phyloP scores from a whole-genome alignment of 2,888 invertebrate genomes.

The Calameuta idolon region DNA sequence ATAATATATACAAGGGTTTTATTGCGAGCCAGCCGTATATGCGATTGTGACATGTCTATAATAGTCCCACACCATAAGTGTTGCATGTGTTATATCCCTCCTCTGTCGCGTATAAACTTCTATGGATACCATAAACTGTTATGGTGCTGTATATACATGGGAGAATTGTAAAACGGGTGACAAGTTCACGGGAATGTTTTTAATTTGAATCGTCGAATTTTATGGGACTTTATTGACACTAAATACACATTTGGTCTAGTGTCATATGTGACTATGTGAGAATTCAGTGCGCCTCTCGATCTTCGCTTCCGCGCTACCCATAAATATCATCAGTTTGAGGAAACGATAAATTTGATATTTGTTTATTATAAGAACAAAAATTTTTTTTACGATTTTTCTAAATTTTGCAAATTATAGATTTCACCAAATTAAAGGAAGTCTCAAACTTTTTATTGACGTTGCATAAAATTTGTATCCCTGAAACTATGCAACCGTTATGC shows the following conservation, averaged over 20 bases:
- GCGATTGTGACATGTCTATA: conserved; percentile 47
- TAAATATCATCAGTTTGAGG: not conserved
- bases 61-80: conserved; percentile 14
- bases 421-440: not conserved
- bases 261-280: not conserved
- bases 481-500: not conserved
- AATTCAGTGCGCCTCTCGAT: not conserved
- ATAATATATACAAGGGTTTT: conserved; percentile 41
- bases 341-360: not conserved
- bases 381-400: too few relatives aligned
- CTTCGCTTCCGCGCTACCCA: not conserved
- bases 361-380: too few relatives aligned
- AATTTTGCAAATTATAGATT: not conserved
- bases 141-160: conserved; percentile 27
- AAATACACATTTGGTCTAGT: conserved; percentile 25
- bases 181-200: conserved; percentile 28
- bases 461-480: not conserved
- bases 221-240: conserved; percentile 38
- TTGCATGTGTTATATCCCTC: conserved; percentile 7
- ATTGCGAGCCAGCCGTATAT: conserved; percentile 32
- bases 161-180: conserved; percentile 29
- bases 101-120: not conserved
- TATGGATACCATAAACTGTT: conserved; percentile 34
- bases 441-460: not conserved
- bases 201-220: conserved; percentile 29